Conservation (phyloP, 2,797 vertebrate genomes). For the Smutsia gigantea region DNA sequence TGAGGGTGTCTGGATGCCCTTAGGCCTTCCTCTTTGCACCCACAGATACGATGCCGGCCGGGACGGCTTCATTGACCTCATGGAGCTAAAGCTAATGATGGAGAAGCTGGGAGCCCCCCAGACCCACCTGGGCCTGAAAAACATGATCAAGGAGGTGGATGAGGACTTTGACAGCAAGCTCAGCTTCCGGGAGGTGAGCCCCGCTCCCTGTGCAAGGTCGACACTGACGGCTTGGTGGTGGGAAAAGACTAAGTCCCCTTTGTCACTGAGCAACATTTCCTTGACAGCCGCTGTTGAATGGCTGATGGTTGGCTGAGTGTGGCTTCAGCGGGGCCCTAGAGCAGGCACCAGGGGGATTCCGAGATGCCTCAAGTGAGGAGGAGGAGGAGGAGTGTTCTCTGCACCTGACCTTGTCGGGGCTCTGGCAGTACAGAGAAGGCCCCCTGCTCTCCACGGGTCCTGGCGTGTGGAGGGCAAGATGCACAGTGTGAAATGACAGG, state of each 20-base stretch:
- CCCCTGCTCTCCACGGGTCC: background rate
- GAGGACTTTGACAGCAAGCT: slow-evolving; percentile 97
- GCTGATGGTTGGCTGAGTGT: background rate
- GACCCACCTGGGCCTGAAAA: slow-evolving; percentile 95
- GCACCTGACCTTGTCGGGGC: background rate
- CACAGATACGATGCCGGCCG: slow-evolving; percentile 92
- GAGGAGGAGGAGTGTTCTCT: background rate
- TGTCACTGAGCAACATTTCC: accelerated
- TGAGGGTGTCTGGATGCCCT: background rate
- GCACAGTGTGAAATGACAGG: accelerated
- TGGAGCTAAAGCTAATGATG: slow-evolving; percentile 99
- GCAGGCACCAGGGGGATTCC: background rate
- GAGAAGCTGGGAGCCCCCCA: slow-evolving; percentile 96
- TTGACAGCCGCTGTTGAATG: no score
- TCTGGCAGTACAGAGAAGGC: background rate
- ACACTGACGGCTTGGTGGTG: accelerated
- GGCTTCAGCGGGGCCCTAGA: background rate
- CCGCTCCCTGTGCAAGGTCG: accelerated
- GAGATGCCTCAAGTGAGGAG: background rate
- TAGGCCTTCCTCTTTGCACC: background rate
- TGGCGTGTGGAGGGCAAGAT: accelerated
- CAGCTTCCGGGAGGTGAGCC: slow-evolving; percentile 94
- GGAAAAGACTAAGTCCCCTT: background rate
- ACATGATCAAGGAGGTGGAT: slow-evolving; percentile 98
- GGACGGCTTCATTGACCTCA: slow-evolving; percentile 95